phyloP scores from a whole-genome alignment of 1,140 invertebrate species.

The Bombus breviceps region DNA sequence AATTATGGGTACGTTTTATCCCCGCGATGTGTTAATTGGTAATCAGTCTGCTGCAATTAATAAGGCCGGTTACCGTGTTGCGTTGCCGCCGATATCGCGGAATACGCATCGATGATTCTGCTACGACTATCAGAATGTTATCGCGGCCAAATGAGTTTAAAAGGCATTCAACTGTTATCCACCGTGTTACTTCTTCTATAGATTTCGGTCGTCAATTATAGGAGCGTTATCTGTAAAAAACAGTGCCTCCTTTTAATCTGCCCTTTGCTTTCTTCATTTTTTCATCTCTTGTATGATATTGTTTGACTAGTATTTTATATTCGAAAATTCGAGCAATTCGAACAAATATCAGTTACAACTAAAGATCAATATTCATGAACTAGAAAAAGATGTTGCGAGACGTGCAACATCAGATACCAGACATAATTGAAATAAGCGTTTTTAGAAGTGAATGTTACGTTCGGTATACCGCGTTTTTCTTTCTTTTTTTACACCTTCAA shows the following conservation, averaged over 20 bases:
- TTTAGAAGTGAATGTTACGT: neutral
- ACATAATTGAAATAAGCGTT: neutral
- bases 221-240: no score
- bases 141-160: conserved; percentile 2
- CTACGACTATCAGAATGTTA: conserved; percentile 34
- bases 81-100: conserved; percentile 34
- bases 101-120: conserved; percentile 44
- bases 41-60: conserved; percentile 65
- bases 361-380: no score
- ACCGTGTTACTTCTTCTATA: neutral
- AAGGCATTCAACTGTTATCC: neutral
- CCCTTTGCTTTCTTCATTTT: neutral
- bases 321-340: no score
- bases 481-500: neutral
- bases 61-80: conserved; percentile 45
- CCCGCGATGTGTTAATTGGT: conserved; percentile 56
- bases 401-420: no score
- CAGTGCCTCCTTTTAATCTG: neutral
- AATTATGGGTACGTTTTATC: conserved; percentile 33
- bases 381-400: no score
- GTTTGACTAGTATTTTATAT: no score
- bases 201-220: neutral
- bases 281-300: neutral
- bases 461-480: no score
- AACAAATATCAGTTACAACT: no score